phyloP scores from a whole-genome alignment of 2,888 invertebrate genomes.

The Plusia festucae region DNA sequence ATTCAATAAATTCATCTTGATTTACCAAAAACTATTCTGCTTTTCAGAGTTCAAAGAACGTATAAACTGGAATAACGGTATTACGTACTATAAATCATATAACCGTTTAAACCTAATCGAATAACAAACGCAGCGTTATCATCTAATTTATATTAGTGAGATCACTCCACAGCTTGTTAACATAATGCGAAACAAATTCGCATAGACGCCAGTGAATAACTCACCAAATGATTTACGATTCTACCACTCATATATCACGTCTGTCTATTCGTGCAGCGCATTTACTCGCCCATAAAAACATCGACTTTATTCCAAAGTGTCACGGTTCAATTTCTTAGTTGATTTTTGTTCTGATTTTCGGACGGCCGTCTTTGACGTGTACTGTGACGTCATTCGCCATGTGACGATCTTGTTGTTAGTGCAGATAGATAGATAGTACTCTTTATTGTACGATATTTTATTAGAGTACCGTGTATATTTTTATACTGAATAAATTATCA shows the following conservation, averaged over 20 bases:
- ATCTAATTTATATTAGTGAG: constrained; percentile 11
- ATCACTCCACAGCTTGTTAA: constrained; percentile 25
- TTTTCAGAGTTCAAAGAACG: background rate
- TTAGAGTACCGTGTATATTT: background rate
- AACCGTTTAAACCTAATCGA: constrained; percentile 7
- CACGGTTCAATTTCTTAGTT: background rate
- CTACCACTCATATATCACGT: constrained; percentile 32
- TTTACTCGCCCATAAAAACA: background rate
- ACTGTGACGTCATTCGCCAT: constrained; percentile 25
- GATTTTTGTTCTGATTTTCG: background rate
- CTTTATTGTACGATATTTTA: constrained; percentile 5
- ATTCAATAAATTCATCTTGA: too few species aligned
- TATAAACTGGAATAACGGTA: background rate
- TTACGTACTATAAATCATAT: background rate
- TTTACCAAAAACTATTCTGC: background rate
- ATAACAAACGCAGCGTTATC: constrained; percentile 12
- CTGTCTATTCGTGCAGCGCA: constrained; percentile 10
- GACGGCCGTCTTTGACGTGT: background rate
- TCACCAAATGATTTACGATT: constrained; percentile 44
- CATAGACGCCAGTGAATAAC: constrained; percentile 34
- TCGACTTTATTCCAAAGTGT: background rate
- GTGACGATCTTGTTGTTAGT: constrained; percentile 31
- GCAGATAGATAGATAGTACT: constrained; percentile 26
- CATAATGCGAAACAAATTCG: constrained; percentile 35
- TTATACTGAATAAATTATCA: background rate